These are phyloP conservation scores for Heliconius ethilla DNA, from an alignment of 2,888 invertebrate species.

Conservation along the genomic window DNA sequence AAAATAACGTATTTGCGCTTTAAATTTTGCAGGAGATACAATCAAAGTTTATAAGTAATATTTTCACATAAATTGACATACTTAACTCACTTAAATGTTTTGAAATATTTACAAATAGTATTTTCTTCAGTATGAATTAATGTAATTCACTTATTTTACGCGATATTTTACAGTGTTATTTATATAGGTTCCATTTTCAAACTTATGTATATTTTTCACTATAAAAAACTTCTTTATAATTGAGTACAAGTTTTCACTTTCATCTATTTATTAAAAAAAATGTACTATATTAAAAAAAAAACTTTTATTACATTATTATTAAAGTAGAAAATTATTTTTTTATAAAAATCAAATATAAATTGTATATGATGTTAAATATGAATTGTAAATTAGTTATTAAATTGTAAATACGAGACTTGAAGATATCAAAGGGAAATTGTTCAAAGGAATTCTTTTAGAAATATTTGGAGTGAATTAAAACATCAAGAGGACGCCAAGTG, in stretches of 20 bases:
- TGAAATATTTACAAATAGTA: background rate
- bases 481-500: conserved; percentile 32
- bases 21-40: too few species aligned
- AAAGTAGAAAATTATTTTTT: conserved; percentile 15
- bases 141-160: too few species aligned
- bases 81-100: too few species aligned
- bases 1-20: too few species aligned
- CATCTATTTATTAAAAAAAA: background rate
- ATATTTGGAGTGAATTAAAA: conserved; percentile 24
- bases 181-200: background rate
- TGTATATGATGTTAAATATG: conserved; percentile 22
- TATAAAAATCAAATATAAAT: conserved; percentile 29
- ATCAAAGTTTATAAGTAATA: too few species aligned
- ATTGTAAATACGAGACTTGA: conserved; percentile 28
- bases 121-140: background rate
- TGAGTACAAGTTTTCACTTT: background rate
- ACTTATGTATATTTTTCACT: background rate
- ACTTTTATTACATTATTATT: background rate
- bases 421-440: conserved; percentile 20
- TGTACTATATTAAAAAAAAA: background rate
- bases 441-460: conserved; percentile 24
- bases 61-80: too few species aligned
- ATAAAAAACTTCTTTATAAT: background rate
- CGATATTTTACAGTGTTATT: background rate
- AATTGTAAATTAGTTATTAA: conserved; percentile 13